Base-by-base conservation (phyloP, 2,888 invertebrate species). In the Maniola hyperantus region DNA sequence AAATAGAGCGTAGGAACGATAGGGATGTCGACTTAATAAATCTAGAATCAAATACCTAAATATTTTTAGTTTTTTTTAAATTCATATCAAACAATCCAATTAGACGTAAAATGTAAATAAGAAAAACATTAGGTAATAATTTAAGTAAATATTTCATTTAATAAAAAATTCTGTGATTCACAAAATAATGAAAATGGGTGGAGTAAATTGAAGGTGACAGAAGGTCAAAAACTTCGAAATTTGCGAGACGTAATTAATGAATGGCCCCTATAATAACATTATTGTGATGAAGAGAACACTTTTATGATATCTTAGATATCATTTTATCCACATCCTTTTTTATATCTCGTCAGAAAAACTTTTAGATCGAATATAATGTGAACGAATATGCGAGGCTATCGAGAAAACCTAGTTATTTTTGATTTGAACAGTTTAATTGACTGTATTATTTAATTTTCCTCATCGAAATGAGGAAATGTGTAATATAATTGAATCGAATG, bases 241-340 rank as follows among this genome's bases (percentile, higher is more conserved):
- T 15, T 15, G 13, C 26, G 50, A 11, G 50, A 51, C 50, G 50
- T 51, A 11, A 51, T 51, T 11, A 20, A 20, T 11, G 11, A 20
- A 51, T 11, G 50, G 20, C 8, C 13, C 20, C 6, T 39, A 26
- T 13, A 33, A n/a, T 61, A 62, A 51, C 15, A 39, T 39, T 42
- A 51, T 65, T 65, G 65, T 65, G 66, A 66, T 66, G 61, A 55
- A 62, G 11, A 36, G 42, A 62, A 51, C 48, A 66, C 20, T 64
- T n/a, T 64, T 51, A 42, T 34, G 51, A 33, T 65, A 59, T 65
- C 59, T 42, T 59, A 65, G 58, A 50, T 66, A 66, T 61, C 65
- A 39, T 58, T 57, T 18, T 51, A 20, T 48, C 15, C 34, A 66
- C 36, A 66, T 58, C 61, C 50, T 57, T 33, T 65, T 55, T 50